phyloP scores from a whole-genome alignment of 2,888 invertebrate genomes.

The Drosophila glabriapex region DNA sequence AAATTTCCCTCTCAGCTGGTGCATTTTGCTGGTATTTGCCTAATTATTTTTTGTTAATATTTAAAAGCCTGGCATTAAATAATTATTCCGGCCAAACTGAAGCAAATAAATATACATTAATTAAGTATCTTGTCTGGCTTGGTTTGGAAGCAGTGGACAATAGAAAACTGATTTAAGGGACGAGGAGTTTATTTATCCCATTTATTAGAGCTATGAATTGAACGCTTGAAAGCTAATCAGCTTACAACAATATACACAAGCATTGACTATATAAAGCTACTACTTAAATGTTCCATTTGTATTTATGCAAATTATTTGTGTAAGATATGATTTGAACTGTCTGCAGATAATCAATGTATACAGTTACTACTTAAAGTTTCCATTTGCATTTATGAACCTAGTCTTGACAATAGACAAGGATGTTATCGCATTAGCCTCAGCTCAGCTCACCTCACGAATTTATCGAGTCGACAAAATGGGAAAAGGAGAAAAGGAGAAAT shows the following conservation, averaged over 20 bases:
- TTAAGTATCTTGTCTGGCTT: background rate
- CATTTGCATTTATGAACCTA: conserved; percentile 7
- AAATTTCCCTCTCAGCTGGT: background rate
- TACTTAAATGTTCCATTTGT: background rate
- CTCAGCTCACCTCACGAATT: conserved; percentile 42
- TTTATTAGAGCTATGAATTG: background rate
- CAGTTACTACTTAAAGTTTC: background rate
- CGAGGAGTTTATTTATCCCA: background rate
- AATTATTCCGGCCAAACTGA: background rate
- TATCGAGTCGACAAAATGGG: conserved; percentile 26
- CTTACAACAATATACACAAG: background rate
- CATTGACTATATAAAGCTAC: accelerated
- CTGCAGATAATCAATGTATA: background rate
- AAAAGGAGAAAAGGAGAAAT: background rate
- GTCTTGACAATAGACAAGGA: conserved; percentile 25
- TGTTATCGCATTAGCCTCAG: conserved; percentile 54
- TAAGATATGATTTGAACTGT: background rate
- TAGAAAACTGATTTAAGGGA: accelerated
- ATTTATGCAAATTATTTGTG: background rate
- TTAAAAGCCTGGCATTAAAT: background rate
- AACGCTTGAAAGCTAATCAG: background rate
- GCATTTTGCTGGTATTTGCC: background rate
- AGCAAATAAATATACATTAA: background rate
- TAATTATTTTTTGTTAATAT: background rate
- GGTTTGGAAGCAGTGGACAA: background rate